phyloP scores from a whole-genome alignment of 53 echinoderm and acorn worm genomes.

The Paracentrotus lividus region DNA sequence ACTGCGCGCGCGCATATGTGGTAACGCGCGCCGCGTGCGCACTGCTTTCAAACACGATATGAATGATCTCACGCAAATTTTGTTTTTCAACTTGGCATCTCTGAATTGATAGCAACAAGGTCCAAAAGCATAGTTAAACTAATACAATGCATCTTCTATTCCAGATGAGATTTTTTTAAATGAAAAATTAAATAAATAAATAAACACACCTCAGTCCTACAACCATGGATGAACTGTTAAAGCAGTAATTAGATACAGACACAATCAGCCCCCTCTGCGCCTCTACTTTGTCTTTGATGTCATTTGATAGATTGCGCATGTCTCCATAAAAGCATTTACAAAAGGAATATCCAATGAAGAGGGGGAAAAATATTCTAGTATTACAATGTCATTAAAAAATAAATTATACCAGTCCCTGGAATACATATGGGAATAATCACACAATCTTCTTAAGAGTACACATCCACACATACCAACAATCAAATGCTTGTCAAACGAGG shows the following conservation, averaged over 20 bases:
- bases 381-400: not conserved
- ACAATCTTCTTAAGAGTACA: not conserved
- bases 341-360: not conserved
- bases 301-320: not conserved
- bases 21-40: too few species aligned
- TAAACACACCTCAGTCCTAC: too few species aligned
- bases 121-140: too few species aligned
- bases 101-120: too few species aligned
- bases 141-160: not conserved
- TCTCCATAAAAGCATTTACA: not conserved
- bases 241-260: not conserved
- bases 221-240: not conserved
- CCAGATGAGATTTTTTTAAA: not conserved
- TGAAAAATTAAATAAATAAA: too few species aligned
- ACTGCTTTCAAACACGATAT: too few species aligned
- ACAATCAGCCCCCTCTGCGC: not conserved
- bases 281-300: not conserved
- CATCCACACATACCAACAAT: slow-evolving; percentile 3
- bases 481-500: not conserved
- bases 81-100: too few species aligned
- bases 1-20: too few species aligned
- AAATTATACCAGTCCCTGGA: not conserved
- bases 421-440: not conserved
- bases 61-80: too few species aligned
- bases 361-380: not conserved